These are phyloP conservation scores for Platygyra sinensis DNA, from an alignment of 64 coral and sea anemone genomes.

Conservation along the genomic window DNA sequence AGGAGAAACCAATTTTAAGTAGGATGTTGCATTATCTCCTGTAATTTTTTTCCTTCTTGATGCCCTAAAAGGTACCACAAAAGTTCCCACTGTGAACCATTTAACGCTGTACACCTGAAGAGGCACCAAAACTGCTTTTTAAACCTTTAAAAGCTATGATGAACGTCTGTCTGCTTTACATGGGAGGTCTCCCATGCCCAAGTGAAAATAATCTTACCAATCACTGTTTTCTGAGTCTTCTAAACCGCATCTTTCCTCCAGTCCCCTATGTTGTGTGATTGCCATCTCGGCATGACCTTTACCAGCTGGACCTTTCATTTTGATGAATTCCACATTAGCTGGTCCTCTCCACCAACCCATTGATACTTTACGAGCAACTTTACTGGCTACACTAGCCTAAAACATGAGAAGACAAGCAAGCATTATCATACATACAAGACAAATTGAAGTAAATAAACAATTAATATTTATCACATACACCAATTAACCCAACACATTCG, in stretches of 20 bases:
- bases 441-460: background rate
- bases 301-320: conserved; percentile 89
- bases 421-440: background rate
- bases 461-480: background rate
- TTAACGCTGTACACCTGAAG: too few species aligned
- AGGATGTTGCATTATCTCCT: too few species aligned
- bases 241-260: background rate
- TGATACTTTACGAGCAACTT: conserved; percentile 92
- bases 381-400: conserved; percentile 84
- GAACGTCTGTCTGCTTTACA: background rate
- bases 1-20: too few species aligned
- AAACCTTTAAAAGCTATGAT: too few species aligned
- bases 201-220: background rate
- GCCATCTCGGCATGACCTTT: conserved; percentile 95
- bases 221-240: conserved; percentile 10
- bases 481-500: too few species aligned
- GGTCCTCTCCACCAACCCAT: conserved; percentile 94
- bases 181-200: too few species aligned
- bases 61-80: too few species aligned
- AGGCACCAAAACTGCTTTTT: too few species aligned
- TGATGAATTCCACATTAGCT: conserved; percentile 85
- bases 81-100: too few species aligned
- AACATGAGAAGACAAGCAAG: background rate
- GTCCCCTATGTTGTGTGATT: conserved; percentile 38
- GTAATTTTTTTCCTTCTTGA: too few species aligned